phyloP scores from a whole-genome alignment of 2,797 vertebrate genomes.

The Rhinella marina region DNA sequence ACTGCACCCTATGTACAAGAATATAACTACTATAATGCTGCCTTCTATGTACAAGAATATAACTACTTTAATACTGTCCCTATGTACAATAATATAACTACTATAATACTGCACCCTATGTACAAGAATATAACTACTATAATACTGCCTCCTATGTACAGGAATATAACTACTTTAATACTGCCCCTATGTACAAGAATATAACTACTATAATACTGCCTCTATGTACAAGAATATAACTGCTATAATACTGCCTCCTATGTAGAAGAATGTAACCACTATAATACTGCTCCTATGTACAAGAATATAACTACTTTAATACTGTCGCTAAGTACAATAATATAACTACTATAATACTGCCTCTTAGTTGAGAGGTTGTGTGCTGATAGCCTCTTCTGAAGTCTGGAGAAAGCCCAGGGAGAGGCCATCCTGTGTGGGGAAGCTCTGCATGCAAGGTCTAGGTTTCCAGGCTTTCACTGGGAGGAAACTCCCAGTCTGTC shows the following conservation, averaged over 20 bases:
- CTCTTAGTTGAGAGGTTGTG: too few relatives aligned
- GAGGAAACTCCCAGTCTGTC: too few relatives aligned
- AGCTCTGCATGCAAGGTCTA: too few relatives aligned
- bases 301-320: not conserved
- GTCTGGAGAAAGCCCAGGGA: too few relatives aligned
- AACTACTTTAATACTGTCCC: not conserved
- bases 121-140: not conserved
- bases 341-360: not conserved
- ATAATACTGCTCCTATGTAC: not conserved
- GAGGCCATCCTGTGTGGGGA: too few relatives aligned
- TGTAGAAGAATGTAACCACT: not conserved
- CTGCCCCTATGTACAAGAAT: not conserved
- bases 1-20: too few relatives aligned
- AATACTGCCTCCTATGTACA: not conserved
- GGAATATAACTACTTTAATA: slow-evolving; percentile 1
- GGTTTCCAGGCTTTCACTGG: too few relatives aligned
- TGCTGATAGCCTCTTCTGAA: too few relatives aligned
- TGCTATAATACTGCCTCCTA: not conserved
- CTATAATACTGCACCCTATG: slow-evolving; percentile 2
- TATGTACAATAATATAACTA: not conserved
- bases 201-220: not conserved
- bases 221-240: not conserved
- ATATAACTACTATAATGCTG: not conserved
- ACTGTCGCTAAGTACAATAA: not conserved
- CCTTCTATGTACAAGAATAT: not conserved